These are phyloP conservation scores for Lemur catta DNA, from an alignment of 2,797 vertebrate genomes.

Conservation along the genomic window DNA sequence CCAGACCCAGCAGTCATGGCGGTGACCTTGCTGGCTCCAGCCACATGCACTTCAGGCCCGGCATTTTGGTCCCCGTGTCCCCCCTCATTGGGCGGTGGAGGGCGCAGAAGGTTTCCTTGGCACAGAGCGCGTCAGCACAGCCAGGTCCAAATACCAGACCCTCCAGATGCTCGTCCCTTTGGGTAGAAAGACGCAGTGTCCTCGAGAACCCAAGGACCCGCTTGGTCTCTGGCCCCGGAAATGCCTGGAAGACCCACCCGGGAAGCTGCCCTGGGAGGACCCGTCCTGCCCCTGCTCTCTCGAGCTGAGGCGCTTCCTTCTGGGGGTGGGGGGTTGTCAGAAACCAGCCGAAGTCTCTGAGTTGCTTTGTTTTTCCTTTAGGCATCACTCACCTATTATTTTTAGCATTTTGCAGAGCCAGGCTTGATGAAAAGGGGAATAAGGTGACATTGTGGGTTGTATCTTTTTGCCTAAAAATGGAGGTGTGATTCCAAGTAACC, in stretches of 20 bases:
- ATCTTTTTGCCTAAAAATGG: neutral
- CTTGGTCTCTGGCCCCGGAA: neutral
- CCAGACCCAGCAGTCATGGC: neutral
- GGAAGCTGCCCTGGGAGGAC: neutral
- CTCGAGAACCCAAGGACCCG: accelerated
- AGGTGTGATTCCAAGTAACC: neutral
- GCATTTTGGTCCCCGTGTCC: accelerated
- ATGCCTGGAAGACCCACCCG: neutral
- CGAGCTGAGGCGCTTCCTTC: accelerated
- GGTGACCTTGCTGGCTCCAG: too few species aligned
- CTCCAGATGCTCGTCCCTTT: neutral
- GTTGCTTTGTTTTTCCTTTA: neutral
- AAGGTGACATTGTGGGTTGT: accelerated
- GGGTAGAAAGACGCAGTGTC: neutral
- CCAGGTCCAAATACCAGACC: neutral
- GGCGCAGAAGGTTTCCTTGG: neutral
- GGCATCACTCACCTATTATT: neutral
- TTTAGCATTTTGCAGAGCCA: neutral
- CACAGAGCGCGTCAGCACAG: neutral
- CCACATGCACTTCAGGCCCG: neutral
- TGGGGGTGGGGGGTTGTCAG: neutral
- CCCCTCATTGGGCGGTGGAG: accelerated
- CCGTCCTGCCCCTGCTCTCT: accelerated
- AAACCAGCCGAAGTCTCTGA: neutral
- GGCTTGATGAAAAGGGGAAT: neutral